Conservation (phyloP, 2,113 vertebrate species). For the Noctilio leporinus region DNA sequence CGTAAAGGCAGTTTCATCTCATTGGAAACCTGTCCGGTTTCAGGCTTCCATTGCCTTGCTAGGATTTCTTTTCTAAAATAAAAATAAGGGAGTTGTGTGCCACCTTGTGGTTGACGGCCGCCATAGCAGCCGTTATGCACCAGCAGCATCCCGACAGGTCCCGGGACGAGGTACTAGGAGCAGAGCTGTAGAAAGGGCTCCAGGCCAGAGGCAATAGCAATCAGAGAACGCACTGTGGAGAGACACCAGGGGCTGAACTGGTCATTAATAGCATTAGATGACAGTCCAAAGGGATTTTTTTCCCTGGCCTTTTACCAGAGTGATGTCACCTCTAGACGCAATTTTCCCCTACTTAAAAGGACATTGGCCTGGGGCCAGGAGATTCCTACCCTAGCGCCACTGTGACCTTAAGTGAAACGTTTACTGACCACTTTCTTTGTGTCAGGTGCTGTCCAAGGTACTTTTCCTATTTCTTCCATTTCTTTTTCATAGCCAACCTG, state of each 20-base stretch:
- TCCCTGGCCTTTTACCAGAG: background rate
- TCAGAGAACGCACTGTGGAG: background rate
- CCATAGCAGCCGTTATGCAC: background rate
- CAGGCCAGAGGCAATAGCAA: background rate
- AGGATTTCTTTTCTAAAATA: background rate
- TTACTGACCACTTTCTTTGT: background rate
- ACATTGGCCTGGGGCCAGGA: background rate
- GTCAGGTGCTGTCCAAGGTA: background rate
- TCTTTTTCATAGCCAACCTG: background rate
- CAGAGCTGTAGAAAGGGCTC: background rate
- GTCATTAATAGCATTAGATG: background rate
- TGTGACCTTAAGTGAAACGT: background rate
- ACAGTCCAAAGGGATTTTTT: background rate
- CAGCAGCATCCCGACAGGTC: fast-evolving
- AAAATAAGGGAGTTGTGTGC: constrained; percentile 13
- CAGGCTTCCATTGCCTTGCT: background rate
- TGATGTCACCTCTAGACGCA: background rate
- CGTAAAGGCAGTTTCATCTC: background rate
- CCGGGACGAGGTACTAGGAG: background rate
- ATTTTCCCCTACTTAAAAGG: background rate
- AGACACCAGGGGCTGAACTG: background rate
- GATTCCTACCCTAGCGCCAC: background rate
- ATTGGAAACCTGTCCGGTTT: background rate
- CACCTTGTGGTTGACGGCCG: constrained; percentile 41
- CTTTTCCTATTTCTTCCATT: background rate